Base-by-base conservation (phyloP, 2,797 vertebrate species). In the Garrulus glandarius region DNA sequence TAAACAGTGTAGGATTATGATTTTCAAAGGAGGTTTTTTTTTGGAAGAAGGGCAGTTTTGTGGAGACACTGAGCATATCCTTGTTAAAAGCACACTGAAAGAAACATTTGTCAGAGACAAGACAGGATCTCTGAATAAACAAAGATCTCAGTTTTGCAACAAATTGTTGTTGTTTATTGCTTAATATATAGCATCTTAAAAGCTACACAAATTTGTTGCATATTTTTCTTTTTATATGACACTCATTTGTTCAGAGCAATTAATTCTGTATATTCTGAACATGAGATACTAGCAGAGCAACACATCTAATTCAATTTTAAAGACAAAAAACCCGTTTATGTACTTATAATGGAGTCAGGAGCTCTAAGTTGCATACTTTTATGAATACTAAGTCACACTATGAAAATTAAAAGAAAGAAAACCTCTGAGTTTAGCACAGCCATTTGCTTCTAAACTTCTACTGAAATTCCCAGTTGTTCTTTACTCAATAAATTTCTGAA, bases 241-340 rank as follows among this genome's bases (percentile, higher is more conserved):
- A 43, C 2, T 60, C 10, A 19, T 69, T 84, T 92, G 10, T 79
- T 87, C 30, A 52, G 9, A 93, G 32, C 22, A 64, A 47, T 69
- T 83, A 67, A 11, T 63, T 83, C 9, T 46, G 10, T 55, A 12
- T 57, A 61, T 82, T 82, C 9, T 88, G 37, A 87, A 55, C 6
- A 30, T 43, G n/a, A 67, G 13, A 60, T 59, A 46, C 3, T 24
- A 47, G 21, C 32, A n/a, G 6, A 86, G 7, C 2, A 80, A 68
- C 30, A 64, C 2, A 65, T 24, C 12, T 60, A 74, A 78, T 53
- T 77, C 0, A 71, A 68, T 93, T 86, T 79, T 70, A 80, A 77
- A 55, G 57, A 43, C 5, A 39, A 82, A 76, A 36, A 4, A 0
- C 1, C 1, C 2, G 5, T 20, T 76, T 63, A 50, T 37, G 6